Percentiles rank a stretch among this genome's conserved stretches.
These are phyloP conservation scores for Peromyscus californicus DNA, from an alignment of 2,113 vertebrate species.

Conservation along the genomic window DNA sequence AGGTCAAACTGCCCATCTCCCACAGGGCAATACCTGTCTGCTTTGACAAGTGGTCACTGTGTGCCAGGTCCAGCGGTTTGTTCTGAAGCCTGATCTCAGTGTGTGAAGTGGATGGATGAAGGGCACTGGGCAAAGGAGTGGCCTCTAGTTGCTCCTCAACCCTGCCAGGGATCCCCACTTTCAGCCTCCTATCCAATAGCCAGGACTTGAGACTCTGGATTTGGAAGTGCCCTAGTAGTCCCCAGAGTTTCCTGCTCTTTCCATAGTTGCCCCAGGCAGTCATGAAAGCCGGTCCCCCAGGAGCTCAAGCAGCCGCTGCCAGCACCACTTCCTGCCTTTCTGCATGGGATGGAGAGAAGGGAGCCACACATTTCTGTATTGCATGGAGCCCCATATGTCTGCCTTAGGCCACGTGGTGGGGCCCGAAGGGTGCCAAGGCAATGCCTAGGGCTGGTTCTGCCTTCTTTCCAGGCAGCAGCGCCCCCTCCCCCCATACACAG, in stretches of 20 bases:
- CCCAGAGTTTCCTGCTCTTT: not conserved
- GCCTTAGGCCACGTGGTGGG: not conserved
- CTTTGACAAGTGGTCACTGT: not conserved
- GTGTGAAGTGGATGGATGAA: not conserved
- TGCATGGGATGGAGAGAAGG: too few species aligned
- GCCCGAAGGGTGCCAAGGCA: not conserved
- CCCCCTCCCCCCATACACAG: not conserved
- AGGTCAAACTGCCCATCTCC: not conserved
- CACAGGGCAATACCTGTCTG: not conserved
- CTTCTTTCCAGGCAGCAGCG: not conserved
- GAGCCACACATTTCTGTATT: too few species aligned
- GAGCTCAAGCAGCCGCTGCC: not conserved
- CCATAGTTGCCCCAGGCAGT: too few species aligned
- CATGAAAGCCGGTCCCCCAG: not conserved
- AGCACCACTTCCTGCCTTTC: not conserved
- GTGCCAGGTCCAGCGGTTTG: not conserved
- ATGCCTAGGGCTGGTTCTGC: constrained; percentile 78
- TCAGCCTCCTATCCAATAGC: not conserved
- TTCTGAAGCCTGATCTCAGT: not conserved
- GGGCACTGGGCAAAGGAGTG: not conserved
- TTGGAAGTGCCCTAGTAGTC: not conserved
- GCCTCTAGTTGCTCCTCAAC: not conserved
- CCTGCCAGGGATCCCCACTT: not conserved
- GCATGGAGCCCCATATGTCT: not conserved
- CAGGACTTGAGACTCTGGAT: not conserved